Conservation (phyloP, 2,888 invertebrate species). For the Masnerella sp. region DNA sequence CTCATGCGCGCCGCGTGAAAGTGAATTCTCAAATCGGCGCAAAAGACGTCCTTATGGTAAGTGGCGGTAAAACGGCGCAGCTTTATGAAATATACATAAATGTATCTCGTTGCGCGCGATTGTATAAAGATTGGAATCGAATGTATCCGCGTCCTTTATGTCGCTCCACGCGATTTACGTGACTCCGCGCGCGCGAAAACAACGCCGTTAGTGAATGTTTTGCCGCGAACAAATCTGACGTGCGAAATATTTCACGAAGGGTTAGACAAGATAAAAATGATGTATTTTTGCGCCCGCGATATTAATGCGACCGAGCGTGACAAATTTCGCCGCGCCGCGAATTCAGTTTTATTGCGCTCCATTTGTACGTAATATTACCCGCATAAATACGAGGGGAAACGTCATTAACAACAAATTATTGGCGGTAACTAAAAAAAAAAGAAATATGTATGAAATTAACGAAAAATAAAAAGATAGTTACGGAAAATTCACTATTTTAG, state of each 20-base stretch:
- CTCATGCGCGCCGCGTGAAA: conserved; percentile 52
- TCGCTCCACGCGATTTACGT: conserved; percentile 46
- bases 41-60: conserved; percentile 56
- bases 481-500: too few relatives aligned
- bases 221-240: conserved; percentile 36
- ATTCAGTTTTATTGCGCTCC: not conserved
- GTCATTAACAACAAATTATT: too few relatives aligned
- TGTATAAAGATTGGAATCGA: conserved; percentile 53
- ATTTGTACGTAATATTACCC: too few relatives aligned
- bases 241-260: conserved; percentile 33
- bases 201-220: conserved; percentile 49
- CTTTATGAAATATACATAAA: conserved; percentile 59
- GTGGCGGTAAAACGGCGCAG: conserved; percentile 49
- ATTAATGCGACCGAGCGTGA: conserved; percentile 13
- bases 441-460: too few relatives aligned
- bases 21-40: conserved; percentile 55
- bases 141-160: conserved; percentile 42
- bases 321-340: not conserved
- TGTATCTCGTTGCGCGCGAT: conserved; percentile 49
- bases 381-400: too few relatives aligned
- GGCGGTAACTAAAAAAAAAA: too few relatives aligned
- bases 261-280: conserved; percentile 30
- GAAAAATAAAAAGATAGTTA: too few relatives aligned
- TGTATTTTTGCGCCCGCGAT: conserved; percentile 4
- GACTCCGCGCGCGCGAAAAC: conserved; percentile 36